phyloP scores from a whole-genome alignment of 2,113 vertebrate genomes.

The Rattus norvegicus region DNA sequence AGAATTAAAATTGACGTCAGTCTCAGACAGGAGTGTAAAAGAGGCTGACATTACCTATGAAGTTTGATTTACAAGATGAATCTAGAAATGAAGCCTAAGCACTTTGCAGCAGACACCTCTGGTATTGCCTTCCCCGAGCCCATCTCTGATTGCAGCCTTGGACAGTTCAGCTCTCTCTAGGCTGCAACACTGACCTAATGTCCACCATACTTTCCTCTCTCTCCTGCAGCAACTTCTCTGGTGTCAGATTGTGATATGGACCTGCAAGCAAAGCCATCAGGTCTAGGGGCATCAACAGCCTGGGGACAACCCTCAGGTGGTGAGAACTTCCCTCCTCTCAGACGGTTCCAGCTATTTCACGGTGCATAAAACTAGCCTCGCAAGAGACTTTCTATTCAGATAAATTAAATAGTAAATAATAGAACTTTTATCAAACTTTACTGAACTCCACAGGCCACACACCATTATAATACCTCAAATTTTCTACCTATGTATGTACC shows the following conservation, averaged over 20 bases:
- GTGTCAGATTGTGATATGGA: neutral
- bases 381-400: neutral
- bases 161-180: neutral
- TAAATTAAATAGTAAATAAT: constrained; percentile 24
- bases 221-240: neutral
- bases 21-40: neutral
- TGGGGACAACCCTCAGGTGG: neutral
- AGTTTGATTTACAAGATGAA: constrained; percentile 2
- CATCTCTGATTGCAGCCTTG: neutral
- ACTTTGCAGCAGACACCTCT: neutral
- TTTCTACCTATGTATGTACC: neutral
- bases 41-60: neutral
- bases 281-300: neutral
- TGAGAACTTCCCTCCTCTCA: neutral
- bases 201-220: neutral
- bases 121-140: neutral
- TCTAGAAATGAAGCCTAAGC: neutral
- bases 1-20: neutral
- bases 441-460: neutral
- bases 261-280: neutral
- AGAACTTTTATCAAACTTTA: neutral
- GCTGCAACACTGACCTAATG: neutral
- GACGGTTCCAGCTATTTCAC: neutral
- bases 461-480: neutral
- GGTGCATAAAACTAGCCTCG: neutral